A percentile compares a stretch with the other conserved stretches of the same genome.
Evolutionary conservation across 1,140 invertebrate genomes (phyloP).

Genomic region (Euglossa dilemma): DNA sequence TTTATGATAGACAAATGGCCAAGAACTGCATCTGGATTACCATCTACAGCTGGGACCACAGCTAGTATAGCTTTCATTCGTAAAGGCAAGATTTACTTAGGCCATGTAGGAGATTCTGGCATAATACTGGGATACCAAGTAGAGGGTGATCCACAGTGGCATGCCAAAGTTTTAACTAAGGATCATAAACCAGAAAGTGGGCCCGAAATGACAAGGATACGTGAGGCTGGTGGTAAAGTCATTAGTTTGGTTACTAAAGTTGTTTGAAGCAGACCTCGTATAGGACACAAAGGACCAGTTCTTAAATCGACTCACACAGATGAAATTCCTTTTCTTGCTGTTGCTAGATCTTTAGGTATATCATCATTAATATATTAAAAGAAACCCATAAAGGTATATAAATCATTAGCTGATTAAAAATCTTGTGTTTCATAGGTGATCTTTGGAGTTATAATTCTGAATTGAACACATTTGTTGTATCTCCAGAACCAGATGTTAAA

Average conservation of each 20-base stretch:
- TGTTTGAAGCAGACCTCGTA: slow-evolving; percentile 96
- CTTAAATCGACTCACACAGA: slow-evolving; percentile 93
- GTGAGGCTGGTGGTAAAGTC: slow-evolving; percentile 93
- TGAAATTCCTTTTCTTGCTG: slow-evolving; percentile 97
- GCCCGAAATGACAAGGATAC: slow-evolving; percentile 93
- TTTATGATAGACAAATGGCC: slow-evolving; percentile 93
- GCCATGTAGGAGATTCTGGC: slow-evolving; percentile 98
- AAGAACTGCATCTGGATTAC: slow-evolving; percentile 94
- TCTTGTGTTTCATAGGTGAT: slow-evolving; percentile 86
- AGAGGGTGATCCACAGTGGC: slow-evolving; percentile 88
- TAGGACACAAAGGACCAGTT: slow-evolving; percentile 91
- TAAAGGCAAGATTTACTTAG: slow-evolving; percentile 96
- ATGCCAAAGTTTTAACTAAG: slow-evolving; percentile 89
- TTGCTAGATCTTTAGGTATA: slow-evolving; percentile 94
- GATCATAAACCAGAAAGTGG: slow-evolving; percentile 98
- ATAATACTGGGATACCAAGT: slow-evolving; percentile 94
- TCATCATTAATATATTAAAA: not conserved
- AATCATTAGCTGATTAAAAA: not conserved
- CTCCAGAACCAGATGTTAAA: slow-evolving; percentile 97
- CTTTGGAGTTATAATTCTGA: slow-evolving; percentile 98
- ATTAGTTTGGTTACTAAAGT: slow-evolving; percentile 95
- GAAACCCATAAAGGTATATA: not conserved
- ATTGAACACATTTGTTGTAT: slow-evolving; percentile 95
- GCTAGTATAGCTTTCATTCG: slow-evolving; percentile 97
- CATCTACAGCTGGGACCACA: slow-evolving; percentile 98